Evolutionary conservation across 2,797 vertebrate species (phyloP), one percentile per base, ranked within the genome.

Genomic region (Pseudochromis fuscus): DNA sequence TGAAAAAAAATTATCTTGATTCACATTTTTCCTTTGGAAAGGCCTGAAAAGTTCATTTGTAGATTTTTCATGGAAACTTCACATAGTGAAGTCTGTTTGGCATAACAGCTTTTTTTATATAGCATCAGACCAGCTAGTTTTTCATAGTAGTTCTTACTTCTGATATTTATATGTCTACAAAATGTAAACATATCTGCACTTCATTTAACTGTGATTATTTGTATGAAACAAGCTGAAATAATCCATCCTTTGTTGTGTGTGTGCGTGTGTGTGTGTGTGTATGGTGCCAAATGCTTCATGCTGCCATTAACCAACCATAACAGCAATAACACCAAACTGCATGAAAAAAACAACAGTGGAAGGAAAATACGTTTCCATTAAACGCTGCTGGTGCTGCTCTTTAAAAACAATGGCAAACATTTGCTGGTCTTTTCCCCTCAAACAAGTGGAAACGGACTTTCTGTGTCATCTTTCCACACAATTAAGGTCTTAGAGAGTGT

Each of bases 401-500:
- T 88, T 88, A 90, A 91, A 88, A 82, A 83, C 79, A 88, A 89
- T 76, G 71, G 79, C 82, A 90, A 90, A 89, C 79, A 21, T 80
- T 83, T 42, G 67, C 82, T 77, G 72, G 46, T 84, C 67, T 77
- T 80, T 86, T 67, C 72, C 75, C 53, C 74, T 60, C 64, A 82
- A 90, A 84, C 67, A 72, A 86, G 80, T 85, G 91, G 91, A 93
- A 93, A 92, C 38, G 7, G 76, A 85, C 79, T 83, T 68, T 78
- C 33, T 88, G 81, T 91, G 88, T 93, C 89, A 86, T 92, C 83
- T 92, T 93, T 93, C 93, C 91, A 61, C 81, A 79, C 87, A 84
- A 88, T 89, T 87, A 90, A 70, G 67, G 82, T 73, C 76, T 88
- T 70, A 87, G 79, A 67, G 80, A 82, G 76, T 61, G 70, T 80